A percentile compares a stretch with the other conserved stretches of the same genome.
These are phyloP conservation scores for Lates japonicus DNA, from an alignment of 2,797 vertebrate genomes.

Conservation along the genomic window DNA sequence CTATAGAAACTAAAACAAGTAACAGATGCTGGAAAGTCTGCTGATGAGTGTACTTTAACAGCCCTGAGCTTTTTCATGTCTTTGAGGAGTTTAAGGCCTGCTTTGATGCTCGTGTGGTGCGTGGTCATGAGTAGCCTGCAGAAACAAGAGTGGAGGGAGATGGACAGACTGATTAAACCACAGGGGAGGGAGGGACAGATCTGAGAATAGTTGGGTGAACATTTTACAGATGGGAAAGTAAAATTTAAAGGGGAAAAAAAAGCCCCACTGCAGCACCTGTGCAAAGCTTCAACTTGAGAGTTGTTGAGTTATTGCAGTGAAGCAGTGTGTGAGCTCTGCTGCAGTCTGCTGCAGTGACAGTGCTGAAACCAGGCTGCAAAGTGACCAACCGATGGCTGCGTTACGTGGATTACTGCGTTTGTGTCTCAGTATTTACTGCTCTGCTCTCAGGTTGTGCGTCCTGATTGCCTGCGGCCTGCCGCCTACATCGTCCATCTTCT, in stretches of 20 bases:
- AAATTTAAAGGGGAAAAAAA: background rate
- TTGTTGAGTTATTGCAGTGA: background rate
- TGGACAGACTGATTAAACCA: conserved; percentile 34
- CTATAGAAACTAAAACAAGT: conserved; percentile 63
- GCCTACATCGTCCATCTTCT: conserved; percentile 75
- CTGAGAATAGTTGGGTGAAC: background rate
- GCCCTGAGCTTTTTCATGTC: conserved; percentile 46
- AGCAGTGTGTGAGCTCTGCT: conserved; percentile 7
- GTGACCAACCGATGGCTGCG: conserved; percentile 39
- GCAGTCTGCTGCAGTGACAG: conserved; percentile 40
- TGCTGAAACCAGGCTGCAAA: conserved; percentile 16
- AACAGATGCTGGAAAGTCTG: conserved; percentile 60
- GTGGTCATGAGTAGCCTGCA: conserved; percentile 27
- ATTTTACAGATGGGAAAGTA: background rate
- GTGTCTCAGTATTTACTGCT: conserved; percentile 61
- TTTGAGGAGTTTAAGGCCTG: conserved; percentile 51
- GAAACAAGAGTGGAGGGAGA: conserved; percentile 21
- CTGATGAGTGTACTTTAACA: conserved; percentile 56
- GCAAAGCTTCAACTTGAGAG: conserved; percentile 18
- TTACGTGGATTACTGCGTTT: conserved; percentile 37
- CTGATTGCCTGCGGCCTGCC: conserved; percentile 70
- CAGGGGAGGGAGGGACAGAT: conserved; percentile 1
- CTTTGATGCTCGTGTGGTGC: conserved; percentile 57
- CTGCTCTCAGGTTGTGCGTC: conserved; percentile 71
- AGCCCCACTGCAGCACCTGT: conserved; percentile 11